phyloP scores from a whole-genome alignment of 2,888 invertebrate species.

The Theretra japonica region DNA sequence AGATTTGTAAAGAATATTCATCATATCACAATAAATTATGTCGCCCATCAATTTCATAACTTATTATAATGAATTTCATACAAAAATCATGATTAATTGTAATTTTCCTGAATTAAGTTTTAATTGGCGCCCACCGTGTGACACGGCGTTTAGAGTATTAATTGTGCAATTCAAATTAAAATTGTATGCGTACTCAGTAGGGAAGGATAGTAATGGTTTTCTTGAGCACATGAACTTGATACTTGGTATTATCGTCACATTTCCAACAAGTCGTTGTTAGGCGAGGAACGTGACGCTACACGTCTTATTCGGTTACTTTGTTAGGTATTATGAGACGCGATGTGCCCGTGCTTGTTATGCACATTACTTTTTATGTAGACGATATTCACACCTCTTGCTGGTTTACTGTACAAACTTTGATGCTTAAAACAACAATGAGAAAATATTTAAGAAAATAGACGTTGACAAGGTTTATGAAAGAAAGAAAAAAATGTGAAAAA shows the following conservation, averaged over 20 bases:
- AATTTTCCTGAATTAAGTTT: too few relatives aligned
- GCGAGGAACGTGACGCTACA: neutral
- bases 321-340: neutral
- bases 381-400: constrained; percentile 6
- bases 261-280: neutral
- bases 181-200: too few relatives aligned
- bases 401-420: neutral
- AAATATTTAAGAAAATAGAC: neutral
- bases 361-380: neutral
- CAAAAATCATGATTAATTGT: too few relatives aligned
- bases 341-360: constrained; percentile 1
- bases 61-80: too few relatives aligned
- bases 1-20: too few relatives aligned
- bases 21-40: too few relatives aligned
- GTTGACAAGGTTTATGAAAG: neutral
- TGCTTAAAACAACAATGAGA: neutral
- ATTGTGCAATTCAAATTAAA: too few relatives aligned
- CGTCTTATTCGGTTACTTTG: constrained; percentile 1
- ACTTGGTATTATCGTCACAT: neutral
- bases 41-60: too few relatives aligned
- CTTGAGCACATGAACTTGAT: neutral
- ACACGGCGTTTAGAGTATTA: too few relatives aligned
- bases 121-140: too few relatives aligned
- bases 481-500: too few relatives aligned
- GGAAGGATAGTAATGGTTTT: too few relatives aligned